A percentile compares a stretch with the other conserved stretches of the same genome.
Evolutionary conservation across 2,888 invertebrate species (phyloP).

Genomic region (Zaprionus bogoriensis): DNA sequence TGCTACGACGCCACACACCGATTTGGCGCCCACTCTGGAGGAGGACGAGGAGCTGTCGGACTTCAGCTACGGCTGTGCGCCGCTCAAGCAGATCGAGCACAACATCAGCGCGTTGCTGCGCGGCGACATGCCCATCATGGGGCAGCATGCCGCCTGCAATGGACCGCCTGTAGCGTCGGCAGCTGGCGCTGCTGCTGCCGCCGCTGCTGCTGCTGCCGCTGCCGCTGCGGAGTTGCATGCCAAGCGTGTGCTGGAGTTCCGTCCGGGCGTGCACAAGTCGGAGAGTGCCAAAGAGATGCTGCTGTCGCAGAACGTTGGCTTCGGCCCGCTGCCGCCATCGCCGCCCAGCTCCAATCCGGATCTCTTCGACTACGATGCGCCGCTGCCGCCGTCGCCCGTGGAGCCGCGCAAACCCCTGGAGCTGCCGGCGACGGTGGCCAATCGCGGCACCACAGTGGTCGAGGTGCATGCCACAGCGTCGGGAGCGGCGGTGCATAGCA

Average conservation of each 20-base stretch:
- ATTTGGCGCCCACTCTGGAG: conserved; percentile 88
- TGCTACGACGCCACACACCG: conserved; percentile 85
- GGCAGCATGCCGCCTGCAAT: conserved; percentile 27
- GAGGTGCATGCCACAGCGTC: conserved; percentile 72
- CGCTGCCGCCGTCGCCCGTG: conserved; percentile 92
- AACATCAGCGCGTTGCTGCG: conserved; percentile 88
- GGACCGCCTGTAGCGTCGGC: conserved; percentile 17
- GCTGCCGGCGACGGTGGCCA: conserved; percentile 42
- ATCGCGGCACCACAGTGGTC: conserved; percentile 66
- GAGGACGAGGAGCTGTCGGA: conserved; percentile 87
- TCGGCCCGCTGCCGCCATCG: conserved; percentile 83
- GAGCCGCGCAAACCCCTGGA: conserved; percentile 85
- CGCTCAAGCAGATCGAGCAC: conserved; percentile 87
- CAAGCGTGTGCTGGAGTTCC: conserved; percentile 82
- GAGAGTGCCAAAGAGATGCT: conserved; percentile 89
- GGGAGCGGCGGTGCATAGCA: conserved; percentile 64
- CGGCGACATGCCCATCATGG: conserved; percentile 73
- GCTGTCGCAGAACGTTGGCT: conserved; percentile 80
- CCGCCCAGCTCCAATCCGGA: conserved; percentile 81
- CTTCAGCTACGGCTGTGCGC: conserved; percentile 86
- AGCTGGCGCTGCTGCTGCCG: conserved; percentile 47
- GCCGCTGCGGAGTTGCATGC: conserved; percentile 76
- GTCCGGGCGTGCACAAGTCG: conserved; percentile 88
- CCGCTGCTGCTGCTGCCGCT: conserved; percentile 36
- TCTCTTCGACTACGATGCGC: conserved; percentile 83